Evolutionary conservation across 2,888 invertebrate species (phyloP), one percentile per base, ranked within the genome.

Genomic region (Watsonalla binaria): DNA sequence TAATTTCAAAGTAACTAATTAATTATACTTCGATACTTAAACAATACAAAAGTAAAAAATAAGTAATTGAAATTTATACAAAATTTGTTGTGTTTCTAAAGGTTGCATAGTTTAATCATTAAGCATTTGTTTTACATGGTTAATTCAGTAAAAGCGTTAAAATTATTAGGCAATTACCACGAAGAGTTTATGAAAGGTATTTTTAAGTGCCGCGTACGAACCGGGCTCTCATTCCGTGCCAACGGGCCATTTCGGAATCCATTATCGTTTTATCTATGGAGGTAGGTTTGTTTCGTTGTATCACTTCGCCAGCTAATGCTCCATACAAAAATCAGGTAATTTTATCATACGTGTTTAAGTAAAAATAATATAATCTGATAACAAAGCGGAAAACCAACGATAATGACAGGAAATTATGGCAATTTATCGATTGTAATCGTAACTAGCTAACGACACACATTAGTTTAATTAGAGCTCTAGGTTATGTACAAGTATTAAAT

Each of bases 181-280:
- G 15, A 8, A 15, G 37, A 37, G 39, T 49, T 49, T 37, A 49
- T 49, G 37, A 15, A 49, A 15, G 24, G 6, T 14, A 37, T 49
- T 49, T 49, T 37, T 49, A 49, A 49, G 49, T 37, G 49, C 49
- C 33, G 14, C 49, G 49, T 49, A 49, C 49, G 37, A 60, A 61
- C 64, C 58, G 54, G 60, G 58, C 59, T 54, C 51, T 63, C 51
- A 53, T 70, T 66, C 52, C 71, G 71, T 74, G 72, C 65, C 70
- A 65, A 60, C 59, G 49, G 52, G 62, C 66, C 72, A 64, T 72
- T 71, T 60, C 59, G 55, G 59, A 69, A 65, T 57, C 65, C 64
- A 70, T 70, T 73, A 66, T 66, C 60, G 57, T 59, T 51, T 70
- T 70, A 69, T 68, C 70, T 68, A 63, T 59, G 58, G 59, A 51